Percentiles rank a stretch among this genome's conserved stretches.
Conservation (phyloP, 2,113 vertebrate genomes). For the Mastomys natalensis region DNA sequence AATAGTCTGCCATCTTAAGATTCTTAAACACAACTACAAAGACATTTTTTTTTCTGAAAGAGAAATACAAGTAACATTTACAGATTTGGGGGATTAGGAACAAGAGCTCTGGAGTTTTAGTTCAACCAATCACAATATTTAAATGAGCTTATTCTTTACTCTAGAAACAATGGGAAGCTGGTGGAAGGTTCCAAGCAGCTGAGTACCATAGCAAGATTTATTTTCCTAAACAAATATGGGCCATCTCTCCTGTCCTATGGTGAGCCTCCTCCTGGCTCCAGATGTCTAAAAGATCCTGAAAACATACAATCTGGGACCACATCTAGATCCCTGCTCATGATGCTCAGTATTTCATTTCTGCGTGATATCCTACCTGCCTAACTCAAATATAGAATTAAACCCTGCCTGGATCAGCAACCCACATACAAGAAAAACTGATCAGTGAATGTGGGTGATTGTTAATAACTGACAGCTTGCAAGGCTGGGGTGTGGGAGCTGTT, state of each 20-base stretch:
- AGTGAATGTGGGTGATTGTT: background rate
- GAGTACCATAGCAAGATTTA: background rate
- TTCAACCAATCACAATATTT: background rate
- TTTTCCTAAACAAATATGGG: background rate
- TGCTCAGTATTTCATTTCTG: background rate
- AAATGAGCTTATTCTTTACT: constrained; percentile 4
- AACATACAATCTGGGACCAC: too few species aligned
- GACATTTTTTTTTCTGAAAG: background rate
- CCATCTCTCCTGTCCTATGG: background rate
- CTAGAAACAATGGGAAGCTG: background rate
- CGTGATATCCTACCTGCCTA: background rate
- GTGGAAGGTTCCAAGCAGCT: background rate
- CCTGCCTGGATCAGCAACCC: background rate
- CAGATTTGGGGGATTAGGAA: constrained; percentile 17
- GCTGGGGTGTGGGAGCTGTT: background rate
- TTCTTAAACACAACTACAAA: constrained; percentile 42
- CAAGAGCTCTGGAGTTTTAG: background rate
- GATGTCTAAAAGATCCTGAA: background rate
- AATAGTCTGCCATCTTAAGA: constrained; percentile 31
- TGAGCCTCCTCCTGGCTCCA: background rate
- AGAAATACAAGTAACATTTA: background rate
- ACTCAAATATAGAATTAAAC: background rate
- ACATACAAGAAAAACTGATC: background rate
- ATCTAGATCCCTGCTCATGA: background rate
- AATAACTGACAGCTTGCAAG: background rate